These are phyloP conservation scores for Zophobas morio DNA, from an alignment of 1,140 invertebrate genomes.

Conservation along the genomic window DNA sequence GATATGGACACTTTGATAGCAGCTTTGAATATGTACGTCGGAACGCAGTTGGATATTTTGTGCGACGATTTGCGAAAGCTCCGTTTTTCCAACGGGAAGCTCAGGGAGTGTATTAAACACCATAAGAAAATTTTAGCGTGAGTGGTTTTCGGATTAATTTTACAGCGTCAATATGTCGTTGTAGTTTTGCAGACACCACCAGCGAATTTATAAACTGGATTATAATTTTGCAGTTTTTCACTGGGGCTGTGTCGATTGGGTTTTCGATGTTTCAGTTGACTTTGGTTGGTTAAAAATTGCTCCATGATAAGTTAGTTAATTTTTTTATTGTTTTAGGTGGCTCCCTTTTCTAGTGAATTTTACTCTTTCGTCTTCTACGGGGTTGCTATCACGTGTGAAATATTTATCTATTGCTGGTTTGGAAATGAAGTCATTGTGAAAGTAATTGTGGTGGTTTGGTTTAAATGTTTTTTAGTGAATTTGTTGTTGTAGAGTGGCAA, in stretches of 20 bases:
- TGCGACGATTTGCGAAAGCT: slow-evolving; percentile 10
- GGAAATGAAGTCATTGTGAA: background rate
- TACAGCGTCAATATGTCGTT: background rate
- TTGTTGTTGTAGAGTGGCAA: background rate
- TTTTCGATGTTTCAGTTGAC: background rate
- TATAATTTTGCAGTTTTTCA: background rate
- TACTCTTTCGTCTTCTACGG: background rate
- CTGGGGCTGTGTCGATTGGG: background rate
- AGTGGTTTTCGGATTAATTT: background rate
- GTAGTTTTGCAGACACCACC: background rate
- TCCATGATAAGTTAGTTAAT: background rate
- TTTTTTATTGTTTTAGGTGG: background rate
- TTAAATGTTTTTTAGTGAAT: background rate
- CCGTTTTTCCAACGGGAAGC: background rate
- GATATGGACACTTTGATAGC: slow-evolving; percentile 23
- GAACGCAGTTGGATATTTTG: slow-evolving; percentile 4
- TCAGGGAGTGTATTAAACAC: slow-evolving; percentile 1
- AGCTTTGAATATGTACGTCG: slow-evolving; percentile 12
- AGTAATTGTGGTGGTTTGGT: background rate
- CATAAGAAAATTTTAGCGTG: background rate
- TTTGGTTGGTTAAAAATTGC: background rate
- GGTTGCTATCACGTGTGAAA: background rate
- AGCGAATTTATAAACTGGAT: background rate
- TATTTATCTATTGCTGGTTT: background rate
- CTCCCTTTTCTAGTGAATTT: background rate